Evolutionary conservation across 2,888 invertebrate species (phyloP), one percentile per base, ranked within the genome.

Genomic region (Agrotis exclamationis): DNA sequence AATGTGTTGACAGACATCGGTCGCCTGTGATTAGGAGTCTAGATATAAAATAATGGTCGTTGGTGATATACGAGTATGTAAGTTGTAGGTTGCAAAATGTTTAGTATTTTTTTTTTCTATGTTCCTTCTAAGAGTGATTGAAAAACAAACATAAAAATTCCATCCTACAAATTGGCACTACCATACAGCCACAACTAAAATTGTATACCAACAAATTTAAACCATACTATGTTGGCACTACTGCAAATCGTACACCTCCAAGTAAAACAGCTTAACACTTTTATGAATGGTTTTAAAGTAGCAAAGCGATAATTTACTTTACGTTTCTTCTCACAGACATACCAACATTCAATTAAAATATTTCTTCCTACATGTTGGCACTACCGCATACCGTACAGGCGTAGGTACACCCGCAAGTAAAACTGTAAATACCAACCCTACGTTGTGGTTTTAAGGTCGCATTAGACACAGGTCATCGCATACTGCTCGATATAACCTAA

Each of bases 381-480:
- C 47, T 56, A 59, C 24, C 14, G 44, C 20, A 28, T 51, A 51
- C 39, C 14, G 22, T 24, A 22, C 7, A 63, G 22, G 11, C 18
- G 14, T 22, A 28, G n/a, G 14, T 22, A 28, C 11, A 63, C 22
- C 14, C 18, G 14, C 28, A 62, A 47, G 33, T 45, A 22, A 56
- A 69, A 33, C 44, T 69, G 62, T 33, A 51, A 24, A 33, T 67
- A 67, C 39, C 50, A 50, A 54, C 53, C 20, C 33, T 65, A 22
- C n/a, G 51, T 6, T 33, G 5, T 56, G 51, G 63, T 72, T 72
- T 69, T 71, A 84, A 79, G 83, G 76, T 79, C 70, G 51, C 18
- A 57, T 83, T 84, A 84, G 68, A 28, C 60, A 22, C 71, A 66
- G 83, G 83, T 83, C 84, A 84, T 70, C 33, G 74, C 45, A 13